Evolutionary conservation across 2,888 invertebrate species (phyloP).

Genomic region (Coecobrya sp.): DNA sequence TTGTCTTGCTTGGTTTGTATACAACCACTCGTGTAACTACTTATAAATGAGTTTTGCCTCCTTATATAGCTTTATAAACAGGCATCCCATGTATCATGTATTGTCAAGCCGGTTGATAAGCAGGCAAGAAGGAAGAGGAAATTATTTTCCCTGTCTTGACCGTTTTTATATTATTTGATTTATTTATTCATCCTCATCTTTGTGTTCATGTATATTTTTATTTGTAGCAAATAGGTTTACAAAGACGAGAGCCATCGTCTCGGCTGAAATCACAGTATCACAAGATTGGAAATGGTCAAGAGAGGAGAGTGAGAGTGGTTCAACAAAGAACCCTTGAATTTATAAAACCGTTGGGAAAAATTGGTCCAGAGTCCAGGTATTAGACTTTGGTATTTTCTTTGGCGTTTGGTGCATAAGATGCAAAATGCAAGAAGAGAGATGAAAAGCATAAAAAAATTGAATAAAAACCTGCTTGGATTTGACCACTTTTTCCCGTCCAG

Average conservation of each 20-base stretch:
- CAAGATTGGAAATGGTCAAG: background rate
- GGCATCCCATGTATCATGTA: background rate
- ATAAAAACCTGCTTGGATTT: background rate
- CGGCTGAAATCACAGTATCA: background rate
- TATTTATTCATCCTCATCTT: background rate
- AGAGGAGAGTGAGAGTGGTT: too few species aligned
- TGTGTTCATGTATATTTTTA: background rate
- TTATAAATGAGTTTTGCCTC: background rate
- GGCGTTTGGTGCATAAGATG: background rate
- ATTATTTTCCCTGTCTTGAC: background rate
- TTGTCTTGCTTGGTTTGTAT: background rate
- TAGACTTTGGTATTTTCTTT: background rate
- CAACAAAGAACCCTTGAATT: background rate
- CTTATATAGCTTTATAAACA: background rate
- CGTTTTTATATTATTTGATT: background rate
- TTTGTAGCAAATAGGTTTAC: background rate
- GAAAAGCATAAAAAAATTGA: background rate
- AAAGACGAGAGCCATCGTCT: background rate
- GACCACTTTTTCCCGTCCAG: background rate
- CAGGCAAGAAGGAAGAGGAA: background rate
- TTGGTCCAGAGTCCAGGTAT: background rate
- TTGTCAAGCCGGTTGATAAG: background rate
- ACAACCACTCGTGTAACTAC: background rate
- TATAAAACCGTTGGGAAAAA: background rate
- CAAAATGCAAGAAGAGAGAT: constrained; percentile 3